Base-by-base conservation (phyloP, 1,140 invertebrate genomes). In the Meloidogyne hapla region DNA sequence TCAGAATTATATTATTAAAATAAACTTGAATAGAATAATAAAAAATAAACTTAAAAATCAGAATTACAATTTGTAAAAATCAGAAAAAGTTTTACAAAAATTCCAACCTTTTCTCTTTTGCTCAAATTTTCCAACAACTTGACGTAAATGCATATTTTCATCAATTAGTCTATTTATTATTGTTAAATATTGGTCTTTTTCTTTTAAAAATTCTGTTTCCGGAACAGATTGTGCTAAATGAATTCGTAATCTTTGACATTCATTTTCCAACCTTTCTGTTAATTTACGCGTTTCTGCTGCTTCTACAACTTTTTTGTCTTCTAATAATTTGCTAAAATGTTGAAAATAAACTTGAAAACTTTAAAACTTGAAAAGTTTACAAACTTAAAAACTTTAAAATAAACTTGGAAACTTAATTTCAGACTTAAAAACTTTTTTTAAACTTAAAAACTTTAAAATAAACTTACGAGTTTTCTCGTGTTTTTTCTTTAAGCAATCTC, bases 111-210 rank as follows among this genome's bases (percentile, higher is more conserved):
- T 76, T 45, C 67, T 26, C n/a, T 45, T 45, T 68, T 78, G 61
- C 66, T 81, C 77, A 64, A 69, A 80, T 15, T 80, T 40, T 28
- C 81, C 80, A 67, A 81, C 73, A 13, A 81, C 66, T 33, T 48
- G 45, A 28, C 80, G 48, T 65, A 81, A 21, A 23, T 83, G 63
- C 75, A 81, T 81, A 62, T 81, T 81, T 56, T 81, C 80, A 28
- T 81, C 80, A 13, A 80, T 83, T 56, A 81, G 64, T 45, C 68
- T 56, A 26, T 79, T 68, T 26, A 81, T 81, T 72, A 81, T 80
- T 40, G 80, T 61, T 28, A 73, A 82, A 66, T 81, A 81, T 48
- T 83, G 77, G 13, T 83, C 56, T 38, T 81, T 80, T 72, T 81
- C 80, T 8, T 76, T 74, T 28, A 81, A 65, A 38, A 74, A 83